Percentiles rank a stretch among this genome's conserved stretches.
phyloP scores from a whole-genome alignment of 2,113 vertebrate genomes.

The Struthio camelus region DNA sequence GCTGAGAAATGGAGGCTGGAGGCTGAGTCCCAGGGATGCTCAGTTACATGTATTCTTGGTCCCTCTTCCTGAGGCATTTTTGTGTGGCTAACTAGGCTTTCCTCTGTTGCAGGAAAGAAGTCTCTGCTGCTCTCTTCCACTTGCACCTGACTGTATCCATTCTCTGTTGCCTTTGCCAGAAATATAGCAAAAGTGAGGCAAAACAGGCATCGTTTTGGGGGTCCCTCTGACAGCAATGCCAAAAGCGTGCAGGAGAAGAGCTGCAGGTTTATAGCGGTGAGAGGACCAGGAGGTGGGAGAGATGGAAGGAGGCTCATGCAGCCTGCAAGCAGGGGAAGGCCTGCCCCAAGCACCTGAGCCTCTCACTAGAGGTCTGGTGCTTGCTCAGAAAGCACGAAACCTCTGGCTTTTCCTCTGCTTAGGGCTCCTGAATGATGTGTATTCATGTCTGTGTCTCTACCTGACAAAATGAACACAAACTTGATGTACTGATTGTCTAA shows the following conservation, averaged over 20 bases:
- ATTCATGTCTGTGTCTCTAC: neutral
- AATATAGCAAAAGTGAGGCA: neutral
- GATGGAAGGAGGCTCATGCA: neutral
- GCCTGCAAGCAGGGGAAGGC: no score
- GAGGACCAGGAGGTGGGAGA: neutral
- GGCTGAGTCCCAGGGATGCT: neutral
- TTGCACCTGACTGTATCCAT: neutral
- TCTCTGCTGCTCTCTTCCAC: neutral
- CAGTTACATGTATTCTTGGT: neutral
- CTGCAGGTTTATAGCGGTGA: neutral
- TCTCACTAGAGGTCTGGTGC: neutral
- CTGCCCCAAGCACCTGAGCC: rapidly evolving
- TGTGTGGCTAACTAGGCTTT: neutral
- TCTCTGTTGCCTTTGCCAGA: neutral
- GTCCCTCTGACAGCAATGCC: neutral
- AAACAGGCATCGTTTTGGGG: neutral
- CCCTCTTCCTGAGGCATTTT: neutral
- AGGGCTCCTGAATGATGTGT: neutral
- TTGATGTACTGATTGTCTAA: neutral
- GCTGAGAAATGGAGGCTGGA: neutral
- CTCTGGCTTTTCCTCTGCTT: neutral
- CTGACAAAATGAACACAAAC: neutral
- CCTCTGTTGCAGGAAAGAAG: neutral
- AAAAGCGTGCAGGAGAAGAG: neutral
- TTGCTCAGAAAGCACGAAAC: neutral